phyloP scores from a whole-genome alignment of 2,113 vertebrate genomes.

The Phaethornis superciliosus region DNA sequence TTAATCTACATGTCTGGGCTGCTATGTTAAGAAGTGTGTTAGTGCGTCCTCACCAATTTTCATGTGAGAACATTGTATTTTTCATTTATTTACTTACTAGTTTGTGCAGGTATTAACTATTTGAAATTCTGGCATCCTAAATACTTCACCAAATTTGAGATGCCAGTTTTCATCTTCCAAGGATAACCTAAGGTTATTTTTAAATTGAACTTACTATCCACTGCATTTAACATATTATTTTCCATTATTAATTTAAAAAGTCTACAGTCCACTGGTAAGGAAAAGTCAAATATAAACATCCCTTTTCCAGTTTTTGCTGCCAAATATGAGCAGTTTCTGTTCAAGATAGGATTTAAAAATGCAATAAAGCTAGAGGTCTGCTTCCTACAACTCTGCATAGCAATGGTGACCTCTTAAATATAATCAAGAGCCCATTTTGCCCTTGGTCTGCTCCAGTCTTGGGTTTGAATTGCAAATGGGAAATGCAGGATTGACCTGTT shows the following conservation, averaged over 20 bases:
- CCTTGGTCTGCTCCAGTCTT: constrained; percentile 76
- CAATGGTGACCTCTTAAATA: constrained; percentile 79
- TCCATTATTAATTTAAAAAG: constrained; percentile 54
- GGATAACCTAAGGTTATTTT: constrained; percentile 72
- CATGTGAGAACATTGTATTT: constrained; percentile 43
- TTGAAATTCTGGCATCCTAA: constrained; percentile 39
- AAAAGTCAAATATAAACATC: constrained; percentile 57
- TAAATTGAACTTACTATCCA: constrained; percentile 56
- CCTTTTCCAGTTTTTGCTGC: constrained; percentile 63
- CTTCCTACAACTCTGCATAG: constrained; percentile 77
- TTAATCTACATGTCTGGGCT: constrained; percentile 49
- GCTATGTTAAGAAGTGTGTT: constrained; percentile 60
- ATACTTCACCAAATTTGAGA: constrained; percentile 10
- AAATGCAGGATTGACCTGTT: constrained; percentile 73
- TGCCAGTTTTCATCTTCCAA: constrained; percentile 38
- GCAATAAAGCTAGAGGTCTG: constrained; percentile 72
- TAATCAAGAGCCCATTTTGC: constrained; percentile 81
- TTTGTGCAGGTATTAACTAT: constrained; percentile 42
- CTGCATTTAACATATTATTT: constrained; percentile 61
- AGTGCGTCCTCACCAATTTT: constrained; percentile 63
- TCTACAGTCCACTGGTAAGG: constrained; percentile 23
- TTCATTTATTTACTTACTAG: constrained; percentile 31
- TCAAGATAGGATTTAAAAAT: constrained; percentile 77
- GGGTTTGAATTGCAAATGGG: constrained; percentile 85
- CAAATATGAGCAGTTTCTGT: constrained; percentile 67